Percentiles rank a stretch among this genome's conserved stretches.
Conservation (phyloP, 2,113 vertebrate species). For the Chiloscyllium plagiosum region DNA sequence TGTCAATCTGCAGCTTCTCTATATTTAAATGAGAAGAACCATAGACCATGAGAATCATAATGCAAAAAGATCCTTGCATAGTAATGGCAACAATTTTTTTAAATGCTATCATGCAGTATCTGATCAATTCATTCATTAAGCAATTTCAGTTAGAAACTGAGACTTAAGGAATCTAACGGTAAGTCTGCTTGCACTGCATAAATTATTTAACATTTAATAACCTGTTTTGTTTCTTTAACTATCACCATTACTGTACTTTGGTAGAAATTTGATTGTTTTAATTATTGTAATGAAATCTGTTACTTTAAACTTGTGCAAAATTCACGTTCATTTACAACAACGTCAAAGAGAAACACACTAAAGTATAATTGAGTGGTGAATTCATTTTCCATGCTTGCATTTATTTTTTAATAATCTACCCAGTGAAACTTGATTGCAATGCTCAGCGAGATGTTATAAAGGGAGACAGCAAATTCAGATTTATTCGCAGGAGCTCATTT, state of each 20-base stretch:
- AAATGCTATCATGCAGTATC: slow-evolving; percentile 36
- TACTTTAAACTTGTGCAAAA: background rate
- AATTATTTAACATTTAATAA: slow-evolving; percentile 1
- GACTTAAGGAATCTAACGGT: background rate
- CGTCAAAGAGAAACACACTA: background rate
- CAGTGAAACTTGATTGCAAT: background rate
- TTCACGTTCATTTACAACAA: background rate
- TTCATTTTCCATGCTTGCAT: background rate
- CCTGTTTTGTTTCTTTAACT: background rate
- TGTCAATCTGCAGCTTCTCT: slow-evolving; percentile 51
- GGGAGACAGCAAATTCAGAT: background rate
- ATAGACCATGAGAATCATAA: slow-evolving; percentile 47
- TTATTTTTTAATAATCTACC: background rate
- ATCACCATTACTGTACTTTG: background rate
- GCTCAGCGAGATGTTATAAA: background rate
- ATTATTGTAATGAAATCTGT: background rate
- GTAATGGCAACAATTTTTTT: slow-evolving; percentile 48
- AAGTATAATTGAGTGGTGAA: background rate
- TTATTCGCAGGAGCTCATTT: background rate
- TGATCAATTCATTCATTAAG: slow-evolving; percentile 38
- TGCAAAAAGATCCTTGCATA: slow-evolving; percentile 42
- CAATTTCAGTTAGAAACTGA: background rate
- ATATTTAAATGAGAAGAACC: slow-evolving; percentile 46
- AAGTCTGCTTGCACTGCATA: background rate
- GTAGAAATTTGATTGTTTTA: background rate